These are phyloP conservation scores for Labrus mixtus DNA, from an alignment of 2,113 vertebrate species.

Conservation along the genomic window DNA sequence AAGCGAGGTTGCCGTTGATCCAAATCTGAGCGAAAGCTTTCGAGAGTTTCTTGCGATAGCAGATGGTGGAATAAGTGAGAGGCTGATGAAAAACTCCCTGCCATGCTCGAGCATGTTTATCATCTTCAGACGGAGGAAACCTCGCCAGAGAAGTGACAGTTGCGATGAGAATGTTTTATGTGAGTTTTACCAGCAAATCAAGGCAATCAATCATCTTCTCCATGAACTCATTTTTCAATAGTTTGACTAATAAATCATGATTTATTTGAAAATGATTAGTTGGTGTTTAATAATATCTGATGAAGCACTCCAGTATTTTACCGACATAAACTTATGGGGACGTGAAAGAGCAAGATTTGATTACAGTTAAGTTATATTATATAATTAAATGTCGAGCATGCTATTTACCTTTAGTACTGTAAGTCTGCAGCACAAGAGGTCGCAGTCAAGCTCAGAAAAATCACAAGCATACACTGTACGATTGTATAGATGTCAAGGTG, in stretches of 20 bases:
- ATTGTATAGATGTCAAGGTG: too few species aligned
- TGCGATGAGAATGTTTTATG: constrained; percentile 4
- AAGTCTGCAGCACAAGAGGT: too few species aligned
- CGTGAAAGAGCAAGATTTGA: not conserved
- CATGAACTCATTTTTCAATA: not conserved
- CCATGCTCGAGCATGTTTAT: constrained; percentile 20
- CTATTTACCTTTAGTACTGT: too few species aligned
- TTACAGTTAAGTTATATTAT: not conserved
- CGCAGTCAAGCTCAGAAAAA: too few species aligned
- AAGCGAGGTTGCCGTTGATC: not conserved
- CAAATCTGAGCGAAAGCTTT: not conserved
- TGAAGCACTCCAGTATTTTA: not conserved
- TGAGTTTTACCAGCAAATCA: not conserved
- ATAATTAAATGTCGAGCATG: too few species aligned
- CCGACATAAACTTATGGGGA: not conserved
- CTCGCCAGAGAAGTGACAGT: not conserved
- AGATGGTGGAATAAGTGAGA: constrained; percentile 34
- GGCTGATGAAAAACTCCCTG: constrained; percentile 3
- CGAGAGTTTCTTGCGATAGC: not conserved
- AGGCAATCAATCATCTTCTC: constrained; percentile 1
- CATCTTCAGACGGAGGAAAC: constrained; percentile 19
- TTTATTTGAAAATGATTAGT: constrained; percentile 10
- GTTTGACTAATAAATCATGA: not conserved
- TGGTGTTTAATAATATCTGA: constrained; percentile 13
- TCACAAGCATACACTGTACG: too few species aligned